Base-by-base conservation (phyloP, 2,797 vertebrate genomes). In the Lagocephalus sceleratus region DNA sequence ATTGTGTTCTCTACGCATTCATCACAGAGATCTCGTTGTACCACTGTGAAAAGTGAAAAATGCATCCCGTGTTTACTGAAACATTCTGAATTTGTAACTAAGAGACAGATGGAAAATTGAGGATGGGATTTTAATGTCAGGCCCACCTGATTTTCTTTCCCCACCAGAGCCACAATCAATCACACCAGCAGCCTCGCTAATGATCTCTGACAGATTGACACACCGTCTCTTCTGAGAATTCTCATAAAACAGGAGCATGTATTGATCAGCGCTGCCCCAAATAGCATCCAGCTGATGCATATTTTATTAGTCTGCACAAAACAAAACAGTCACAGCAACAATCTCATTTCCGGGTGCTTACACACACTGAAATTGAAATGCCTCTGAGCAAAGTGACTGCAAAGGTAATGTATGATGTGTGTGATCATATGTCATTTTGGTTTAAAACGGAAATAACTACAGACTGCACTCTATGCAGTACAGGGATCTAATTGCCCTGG, bases 171-270 rank as follows among this genome's bases (percentile, higher is more conserved):
- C 68, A 71, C 64, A 76, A 79, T 79, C 72, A 60, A 84, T 85
- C 80, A 70, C 54, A 61, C 59, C 75, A 57, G 8, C 66, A 60
- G 65, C 55, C 59, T 48, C 26, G 63, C 67, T 90, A 89, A 90
- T 80, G 78, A 89, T 82, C 77, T 85, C 83, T 85, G 87, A 90
- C 88, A 87, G 84, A 81, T 66, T 85, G 88, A 90, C 84, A 83
- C 73, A 84, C 64, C 73, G 35, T 54, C 67, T 77, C 85, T 83
- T 81, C 61, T 17, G 74, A 85, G 81, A 80, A 69, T 77, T 76
- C 47, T 78, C 78, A 82, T 82, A 77, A 84, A 87, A 71, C 69
- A 71, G 70, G 60, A 62, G 53, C 52, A 15, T 39, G 71, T 85
- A 90, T 90, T 72, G 89, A 90, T 91, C 80, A 80, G 73, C 57